Conservation (phyloP, 2,888 invertebrate genomes). For the Bibio marci region DNA sequence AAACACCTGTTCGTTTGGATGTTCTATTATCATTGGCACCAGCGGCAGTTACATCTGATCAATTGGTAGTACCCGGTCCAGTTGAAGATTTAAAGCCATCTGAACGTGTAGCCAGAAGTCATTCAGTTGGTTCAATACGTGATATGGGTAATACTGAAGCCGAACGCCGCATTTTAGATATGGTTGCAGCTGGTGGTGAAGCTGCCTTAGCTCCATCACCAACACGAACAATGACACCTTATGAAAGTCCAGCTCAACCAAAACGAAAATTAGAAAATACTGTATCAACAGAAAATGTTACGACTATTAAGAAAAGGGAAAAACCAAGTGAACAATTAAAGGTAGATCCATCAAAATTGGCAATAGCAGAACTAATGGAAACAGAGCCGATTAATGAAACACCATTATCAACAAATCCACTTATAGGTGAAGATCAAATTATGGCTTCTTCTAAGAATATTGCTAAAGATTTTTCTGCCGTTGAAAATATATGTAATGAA, state of each 20-base stretch:
- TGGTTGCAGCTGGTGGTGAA: constrained; percentile 38
- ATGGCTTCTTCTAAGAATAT: constrained; percentile 6
- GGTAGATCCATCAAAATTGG: constrained; percentile 10
- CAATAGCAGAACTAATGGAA: constrained; percentile 13
- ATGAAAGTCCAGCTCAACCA: constrained; percentile 34
- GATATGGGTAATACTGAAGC: constrained; percentile 52
- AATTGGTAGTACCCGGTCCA: constrained; percentile 48
- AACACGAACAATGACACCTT: constrained; percentile 36
- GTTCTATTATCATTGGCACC: constrained; percentile 70
- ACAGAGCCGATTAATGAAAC: constrained; percentile 8
- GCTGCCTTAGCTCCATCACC: constrained; percentile 41
- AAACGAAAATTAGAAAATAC: constrained; percentile 62
- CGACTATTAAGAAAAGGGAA: constrained; percentile 45
- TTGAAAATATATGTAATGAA: constrained; percentile 23
- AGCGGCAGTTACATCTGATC: constrained; percentile 57
- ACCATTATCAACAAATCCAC: not conserved
- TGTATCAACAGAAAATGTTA: constrained; percentile 47
- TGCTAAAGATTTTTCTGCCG: constrained; percentile 18
- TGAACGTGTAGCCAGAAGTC: constrained; percentile 38
- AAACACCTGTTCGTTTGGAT: constrained; percentile 79
- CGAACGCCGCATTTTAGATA: constrained; percentile 56
- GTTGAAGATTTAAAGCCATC: constrained; percentile 28
- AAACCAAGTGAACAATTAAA: constrained; percentile 24
- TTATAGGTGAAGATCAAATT: constrained; percentile 12
- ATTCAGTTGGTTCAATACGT: constrained; percentile 57